These are phyloP conservation scores for Psilopogon haemacephalus DNA, from an alignment of 2,113 vertebrate genomes.

Conservation along the genomic window DNA sequence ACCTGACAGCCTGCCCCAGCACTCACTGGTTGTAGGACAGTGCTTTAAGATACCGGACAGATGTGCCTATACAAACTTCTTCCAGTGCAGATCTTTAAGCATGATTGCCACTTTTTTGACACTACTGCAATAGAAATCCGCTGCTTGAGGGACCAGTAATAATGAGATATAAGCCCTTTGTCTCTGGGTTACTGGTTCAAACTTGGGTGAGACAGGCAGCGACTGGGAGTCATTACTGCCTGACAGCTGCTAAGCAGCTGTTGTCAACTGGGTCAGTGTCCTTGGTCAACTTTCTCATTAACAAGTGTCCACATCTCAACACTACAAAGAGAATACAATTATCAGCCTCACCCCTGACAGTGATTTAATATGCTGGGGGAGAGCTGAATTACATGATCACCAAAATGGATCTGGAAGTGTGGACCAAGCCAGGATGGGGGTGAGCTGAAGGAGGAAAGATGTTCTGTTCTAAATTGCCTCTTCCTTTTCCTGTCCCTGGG, in stretches of 20 bases:
- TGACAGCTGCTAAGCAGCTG: conserved; percentile 39
- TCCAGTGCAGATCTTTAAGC: neutral
- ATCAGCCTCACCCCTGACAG: neutral
- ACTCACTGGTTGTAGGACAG: neutral
- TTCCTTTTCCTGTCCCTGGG: neutral
- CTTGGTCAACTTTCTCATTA: conserved; percentile 4
- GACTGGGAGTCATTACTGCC: neutral
- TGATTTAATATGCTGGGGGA: neutral
- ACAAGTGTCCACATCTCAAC: neutral
- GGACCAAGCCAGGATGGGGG: neutral
- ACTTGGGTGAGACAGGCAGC: neutral
- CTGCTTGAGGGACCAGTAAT: neutral
- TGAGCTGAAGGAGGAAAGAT: neutral
- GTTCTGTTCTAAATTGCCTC: neutral
- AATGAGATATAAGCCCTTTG: neutral
- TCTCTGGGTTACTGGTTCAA: neutral
- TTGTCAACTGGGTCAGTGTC: neutral
- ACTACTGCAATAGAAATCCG: neutral
- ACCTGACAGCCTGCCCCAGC: neutral
- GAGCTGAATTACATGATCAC: neutral
- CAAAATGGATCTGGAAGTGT: neutral
- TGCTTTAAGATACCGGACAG: neutral
- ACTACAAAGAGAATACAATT: conserved; percentile 19
- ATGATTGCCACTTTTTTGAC: neutral
- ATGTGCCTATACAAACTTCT: neutral